Evolutionary conservation across 2,797 vertebrate genomes (phyloP), one percentile per base, ranked within the genome.

Genomic region (Borostomias antarcticus): DNA sequence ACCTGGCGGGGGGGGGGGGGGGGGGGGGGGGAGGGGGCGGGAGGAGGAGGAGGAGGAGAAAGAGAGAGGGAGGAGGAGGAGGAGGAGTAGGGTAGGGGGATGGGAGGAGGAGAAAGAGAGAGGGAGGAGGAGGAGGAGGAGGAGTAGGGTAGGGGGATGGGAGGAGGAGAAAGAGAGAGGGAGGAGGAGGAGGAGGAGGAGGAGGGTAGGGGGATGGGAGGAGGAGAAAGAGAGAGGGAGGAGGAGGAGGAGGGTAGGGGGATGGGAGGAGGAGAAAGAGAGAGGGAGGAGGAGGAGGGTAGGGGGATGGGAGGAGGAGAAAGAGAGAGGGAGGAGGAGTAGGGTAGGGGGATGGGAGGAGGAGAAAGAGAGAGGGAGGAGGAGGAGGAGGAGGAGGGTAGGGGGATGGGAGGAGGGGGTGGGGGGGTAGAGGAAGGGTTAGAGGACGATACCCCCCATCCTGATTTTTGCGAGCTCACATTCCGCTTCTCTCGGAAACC

Each of bases 1-100:
- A 99, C 97, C 97, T 99, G 86, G 10, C 5, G 23, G 26, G 6
- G 40, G 1, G 32, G n/a, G 7, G 2, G 40, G 8, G 5, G 4
- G 2, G 19, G n/a, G 30, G 40, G n/a, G 23, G 1, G 43, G 26
- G 11, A 5, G 10, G 1, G 50, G 54, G 7, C 29, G 10, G n/a
- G 29, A 26, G 48, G 15, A 17, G 21, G 25, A 5, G 52, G 25
- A 9, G 4, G 29, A 23, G 32, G n/a, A 45, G 29, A 13, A 52
- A 45, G 58, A 50, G 50, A 57, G 7, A 30, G 10, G n/a, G 29
- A 26, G 48, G 15, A 17, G 21, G 25, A 5, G 52, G 25, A 9
- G 4, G 29, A 23, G 32, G n/a, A 32, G 26, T 2, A 54, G 50
- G 53, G 33, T 26, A 35, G 21, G 15, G 9, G 33, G 43, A 19